Evolutionary conservation across 2,797 vertebrate genomes (phyloP), one percentile per base, ranked within the genome.

Genomic region (Cynodonichthys magdalenae): DNA sequence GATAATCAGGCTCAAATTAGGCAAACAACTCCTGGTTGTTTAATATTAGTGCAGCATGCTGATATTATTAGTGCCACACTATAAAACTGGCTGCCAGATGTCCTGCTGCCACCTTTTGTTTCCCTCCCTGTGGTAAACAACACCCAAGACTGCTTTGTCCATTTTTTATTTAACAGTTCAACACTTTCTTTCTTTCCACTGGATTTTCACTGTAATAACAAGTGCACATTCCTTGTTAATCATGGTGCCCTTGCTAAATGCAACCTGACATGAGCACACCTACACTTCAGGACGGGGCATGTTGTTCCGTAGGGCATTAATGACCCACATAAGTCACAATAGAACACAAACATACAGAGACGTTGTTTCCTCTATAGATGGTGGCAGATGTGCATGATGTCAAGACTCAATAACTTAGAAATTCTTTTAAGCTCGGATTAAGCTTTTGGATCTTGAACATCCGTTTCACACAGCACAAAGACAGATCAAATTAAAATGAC

Each of bases 281-380:
- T 88, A 75, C 66, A 57, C 73, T 80, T 79, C 84, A 74, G 75
- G 72, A 77, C 82, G 4, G 78, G 77, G 76, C 86, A 77, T 9
- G 71, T 69, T 24, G 50, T 60, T 82, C 89, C 70, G 69, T 59
- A 71, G 91, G 89, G 88, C 83, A 85, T 71, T 47, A 4, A 54
- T 87, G 89, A 88, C 88, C 88, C 87, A 90, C 80, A 89, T 90
- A 80, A 83, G 77, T 87, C 85, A 70, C 74, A 69, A 61, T 49
- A 2, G 29, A 80, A 71, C 56, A 41, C 36, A 53, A 75, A 66
- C 77, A 75, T 73, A 76, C 70, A 46, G 50, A 73, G 66, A 68
- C 14, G 31, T 56, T 59, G 53, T 56, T 64, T 64, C 66, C 31
- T 82, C 69, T 83, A 78, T 75, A 83, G 67, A 69, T 17, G 5